These are phyloP conservation scores for Halcyon badia DNA, from an alignment of 2,797 vertebrate species.

Conservation along the genomic window DNA sequence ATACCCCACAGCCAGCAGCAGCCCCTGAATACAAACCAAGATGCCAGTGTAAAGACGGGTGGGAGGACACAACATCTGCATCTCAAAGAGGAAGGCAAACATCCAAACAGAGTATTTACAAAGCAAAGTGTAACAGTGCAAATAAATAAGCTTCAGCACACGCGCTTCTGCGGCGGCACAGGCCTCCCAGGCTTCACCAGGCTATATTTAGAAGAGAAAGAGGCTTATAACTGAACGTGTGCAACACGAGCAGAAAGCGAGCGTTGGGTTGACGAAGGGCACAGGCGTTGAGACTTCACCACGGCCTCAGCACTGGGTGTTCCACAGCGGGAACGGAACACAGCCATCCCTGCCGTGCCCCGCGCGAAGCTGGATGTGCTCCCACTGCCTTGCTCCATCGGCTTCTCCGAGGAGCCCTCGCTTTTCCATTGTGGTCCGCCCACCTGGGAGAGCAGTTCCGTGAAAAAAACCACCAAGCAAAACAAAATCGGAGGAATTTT, in stretches of 20 bases:
- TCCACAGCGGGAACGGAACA: background rate
- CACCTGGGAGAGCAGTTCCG: background rate
- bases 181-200: background rate
- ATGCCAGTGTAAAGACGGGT: accelerated
- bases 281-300: accelerated
- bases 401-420: background rate
- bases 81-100: background rate
- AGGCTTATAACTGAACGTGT: background rate
- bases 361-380: accelerated
- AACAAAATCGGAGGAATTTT: background rate
- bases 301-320: background rate
- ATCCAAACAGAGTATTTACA: background rate
- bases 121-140: background rate
- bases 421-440: background rate
- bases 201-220: constrained; percentile 11
- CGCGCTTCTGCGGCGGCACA: background rate
- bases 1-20: constrained; percentile 4
- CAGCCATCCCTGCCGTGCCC: background rate
- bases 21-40: background rate
- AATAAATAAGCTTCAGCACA: background rate
- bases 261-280: accelerated
- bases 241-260: background rate
- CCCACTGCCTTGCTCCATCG: background rate
- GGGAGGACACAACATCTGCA: constrained; percentile 21
- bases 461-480: background rate